Evolutionary conservation across 2,797 vertebrate genomes (phyloP).

Genomic region (Microhierax caerulescens): DNA sequence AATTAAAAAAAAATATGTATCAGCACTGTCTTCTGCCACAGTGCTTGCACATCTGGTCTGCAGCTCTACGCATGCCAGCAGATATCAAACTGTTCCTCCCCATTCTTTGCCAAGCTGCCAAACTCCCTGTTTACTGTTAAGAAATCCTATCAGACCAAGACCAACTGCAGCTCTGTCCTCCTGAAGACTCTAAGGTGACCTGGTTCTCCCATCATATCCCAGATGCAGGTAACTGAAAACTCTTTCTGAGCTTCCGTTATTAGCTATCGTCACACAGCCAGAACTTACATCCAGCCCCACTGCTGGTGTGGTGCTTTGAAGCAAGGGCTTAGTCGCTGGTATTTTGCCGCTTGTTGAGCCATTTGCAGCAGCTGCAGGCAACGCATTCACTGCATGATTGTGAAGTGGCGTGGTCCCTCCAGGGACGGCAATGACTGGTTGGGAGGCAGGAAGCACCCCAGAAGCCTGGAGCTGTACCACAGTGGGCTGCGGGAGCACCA

Average conservation of each 20-base stretch:
- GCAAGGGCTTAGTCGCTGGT: conserved; percentile 54
- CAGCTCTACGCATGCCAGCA: background rate
- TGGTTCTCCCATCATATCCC: background rate
- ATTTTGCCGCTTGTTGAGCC: conserved; percentile 41
- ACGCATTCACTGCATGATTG: conserved; percentile 72
- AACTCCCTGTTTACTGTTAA: background rate
- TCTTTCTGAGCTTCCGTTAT: background rate
- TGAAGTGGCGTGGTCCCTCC: conserved; percentile 77
- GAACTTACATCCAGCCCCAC: conserved; percentile 88
- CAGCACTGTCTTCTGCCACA: background rate
- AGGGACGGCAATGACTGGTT: conserved; percentile 72
- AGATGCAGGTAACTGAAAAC: background rate
- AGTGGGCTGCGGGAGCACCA: conserved; percentile 83
- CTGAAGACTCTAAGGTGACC: background rate
- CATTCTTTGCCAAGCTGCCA: background rate
- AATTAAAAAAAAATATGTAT: background rate
- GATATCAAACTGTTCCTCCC: background rate
- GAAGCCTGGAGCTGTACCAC: conserved; percentile 87
- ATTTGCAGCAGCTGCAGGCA: conserved; percentile 53
- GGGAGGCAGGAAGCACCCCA: conserved; percentile 72
- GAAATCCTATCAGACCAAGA: background rate
- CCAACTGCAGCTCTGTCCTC: background rate
- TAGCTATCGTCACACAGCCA: background rate
- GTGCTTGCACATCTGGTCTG: background rate
- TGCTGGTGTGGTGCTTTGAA: conserved; percentile 32